A percentile compares a stretch with the other conserved stretches of the same genome.
Evolutionary conservation across 2,797 vertebrate genomes (phyloP).

Genomic region (Sebastolobus alascanus): DNA sequence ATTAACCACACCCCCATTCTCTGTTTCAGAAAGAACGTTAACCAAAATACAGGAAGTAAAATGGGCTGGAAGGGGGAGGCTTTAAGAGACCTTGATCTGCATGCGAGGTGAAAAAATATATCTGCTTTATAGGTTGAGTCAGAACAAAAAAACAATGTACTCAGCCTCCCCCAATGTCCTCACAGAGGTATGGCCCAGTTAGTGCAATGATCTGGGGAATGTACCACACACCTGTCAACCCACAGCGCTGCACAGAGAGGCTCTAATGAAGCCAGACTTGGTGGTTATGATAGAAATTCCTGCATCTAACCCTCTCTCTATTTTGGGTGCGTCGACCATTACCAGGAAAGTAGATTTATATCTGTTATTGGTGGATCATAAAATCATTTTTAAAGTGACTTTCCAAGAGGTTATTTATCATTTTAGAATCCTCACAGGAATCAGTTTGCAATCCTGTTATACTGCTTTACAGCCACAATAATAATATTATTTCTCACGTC

Average conservation of each 20-base stretch:
- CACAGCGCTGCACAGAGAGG: constrained; percentile 24
- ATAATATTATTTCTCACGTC: neutral
- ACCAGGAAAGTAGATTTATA: neutral
- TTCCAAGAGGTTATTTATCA: neutral
- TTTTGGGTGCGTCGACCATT: constrained; percentile 7
- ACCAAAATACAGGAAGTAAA: no score
- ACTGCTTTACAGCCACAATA: neutral
- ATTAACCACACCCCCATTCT: no score
- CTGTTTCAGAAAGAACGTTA: no score
- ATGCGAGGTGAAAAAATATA: neutral
- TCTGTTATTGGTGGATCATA: neutral
- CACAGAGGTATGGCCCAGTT: constrained; percentile 22
- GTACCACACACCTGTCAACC: constrained; percentile 62
- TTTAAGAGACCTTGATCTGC: neutral
- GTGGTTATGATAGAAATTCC: constrained; percentile 53
- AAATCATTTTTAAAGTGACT: neutral
- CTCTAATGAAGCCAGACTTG: constrained; percentile 50
- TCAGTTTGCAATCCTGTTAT: neutral
- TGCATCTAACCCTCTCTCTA: neutral
- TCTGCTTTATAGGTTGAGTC: neutral
- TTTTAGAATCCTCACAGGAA: neutral
- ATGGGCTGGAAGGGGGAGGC: no score
- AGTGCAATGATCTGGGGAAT: constrained; percentile 61
- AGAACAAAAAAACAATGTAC: neutral
- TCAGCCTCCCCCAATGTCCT: constrained; percentile 5